Base-by-base conservation (phyloP, 92 coral and sea anemone species). In the Phenganax subtilis region DNA sequence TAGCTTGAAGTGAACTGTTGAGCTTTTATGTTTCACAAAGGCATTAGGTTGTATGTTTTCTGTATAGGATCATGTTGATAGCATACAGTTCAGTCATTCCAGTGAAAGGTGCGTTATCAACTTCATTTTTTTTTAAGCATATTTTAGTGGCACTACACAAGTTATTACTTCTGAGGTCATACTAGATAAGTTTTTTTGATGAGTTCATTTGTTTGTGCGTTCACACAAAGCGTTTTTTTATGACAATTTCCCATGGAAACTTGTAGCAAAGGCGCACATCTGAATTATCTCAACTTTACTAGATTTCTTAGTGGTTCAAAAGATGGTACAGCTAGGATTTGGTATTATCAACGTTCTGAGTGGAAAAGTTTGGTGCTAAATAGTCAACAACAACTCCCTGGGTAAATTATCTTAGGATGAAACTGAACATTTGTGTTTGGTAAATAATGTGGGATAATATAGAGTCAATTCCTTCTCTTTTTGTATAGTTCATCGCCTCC, bases 301-400 rank as follows among this genome's bases (percentile, higher is more conserved):
- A 89, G 93, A 80, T 94, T 94, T 82, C 91, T 94, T 16, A 94
- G 98, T 85, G 98, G 98, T 3, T 94, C 98, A 54, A 90, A 93
- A 85, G 98, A 94, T 81, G 98, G 97, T 16, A 92, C 97, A 0
- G 97, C 98, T 5, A 85, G 98, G 81, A 94, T 94, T 63, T 94
- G 98, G 98, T 94, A 75, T 79, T 94, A 87, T 29, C 93, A 86
- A 59, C 79, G 98, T 60, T 90, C 98, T 8, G 87, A 88, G 62
- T 94, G 98, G 98, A 93, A 92, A 77, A 88, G 87, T 73, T 78
- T 89, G 30, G 73, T 94, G 31, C 63, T 94, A 55, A 97, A 94
- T 65, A 88, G 90, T 61, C 85, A 89, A 57, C 88, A 84, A 70
- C 87, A 89, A 62, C 86, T 90, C 29, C 88, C 88, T 51, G 85